Conservation (phyloP, 2,797 vertebrate species). For the Pseudopleuronectes americanus region DNA sequence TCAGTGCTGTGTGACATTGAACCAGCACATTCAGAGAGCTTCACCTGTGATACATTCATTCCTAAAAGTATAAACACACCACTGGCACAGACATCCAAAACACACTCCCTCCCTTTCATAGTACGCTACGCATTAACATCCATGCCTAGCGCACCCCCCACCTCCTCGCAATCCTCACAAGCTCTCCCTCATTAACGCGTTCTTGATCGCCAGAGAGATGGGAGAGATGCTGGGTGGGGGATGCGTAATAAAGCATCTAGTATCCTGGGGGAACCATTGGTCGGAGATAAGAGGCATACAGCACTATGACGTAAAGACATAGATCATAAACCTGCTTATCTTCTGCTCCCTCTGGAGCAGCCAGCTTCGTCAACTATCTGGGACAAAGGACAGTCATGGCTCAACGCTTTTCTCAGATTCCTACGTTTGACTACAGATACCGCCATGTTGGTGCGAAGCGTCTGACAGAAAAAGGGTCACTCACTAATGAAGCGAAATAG, state of each 20-base stretch:
- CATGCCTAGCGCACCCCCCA: slow-evolving; percentile 34
- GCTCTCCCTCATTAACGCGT: slow-evolving; percentile 72
- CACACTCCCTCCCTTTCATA: slow-evolving; percentile 29
- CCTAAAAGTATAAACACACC: slow-evolving; percentile 57
- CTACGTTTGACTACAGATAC: slow-evolving; percentile 35
- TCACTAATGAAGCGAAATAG: slow-evolving; percentile 68
- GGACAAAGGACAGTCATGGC: slow-evolving; percentile 40
- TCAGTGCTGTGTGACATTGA: slow-evolving; percentile 64
- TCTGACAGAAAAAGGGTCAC: slow-evolving; percentile 49
- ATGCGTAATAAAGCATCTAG: slow-evolving; percentile 78
- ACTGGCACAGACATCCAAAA: slow-evolving; percentile 16
- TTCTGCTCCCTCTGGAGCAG: slow-evolving; percentile 60
- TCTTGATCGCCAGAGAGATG: slow-evolving; percentile 74
- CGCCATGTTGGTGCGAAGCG: slow-evolving; percentile 3
- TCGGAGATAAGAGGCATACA: slow-evolving; percentile 72
- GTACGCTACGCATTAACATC: slow-evolving; percentile 42
- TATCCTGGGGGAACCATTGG: slow-evolving; percentile 76
- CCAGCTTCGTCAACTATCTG: slow-evolving; percentile 51
- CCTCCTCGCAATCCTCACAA: slow-evolving; percentile 28
- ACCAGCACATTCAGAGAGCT: slow-evolving; percentile 48
- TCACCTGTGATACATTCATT: slow-evolving; percentile 67
- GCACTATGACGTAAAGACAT: slow-evolving; percentile 69
- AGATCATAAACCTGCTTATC: slow-evolving; percentile 83
- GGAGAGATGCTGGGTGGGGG: slow-evolving; percentile 68
- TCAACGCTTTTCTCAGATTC: slow-evolving; percentile 38